Evolutionary conservation across 2,888 invertebrate species (phyloP).

Genomic region (Dynastes hyllus): DNA sequence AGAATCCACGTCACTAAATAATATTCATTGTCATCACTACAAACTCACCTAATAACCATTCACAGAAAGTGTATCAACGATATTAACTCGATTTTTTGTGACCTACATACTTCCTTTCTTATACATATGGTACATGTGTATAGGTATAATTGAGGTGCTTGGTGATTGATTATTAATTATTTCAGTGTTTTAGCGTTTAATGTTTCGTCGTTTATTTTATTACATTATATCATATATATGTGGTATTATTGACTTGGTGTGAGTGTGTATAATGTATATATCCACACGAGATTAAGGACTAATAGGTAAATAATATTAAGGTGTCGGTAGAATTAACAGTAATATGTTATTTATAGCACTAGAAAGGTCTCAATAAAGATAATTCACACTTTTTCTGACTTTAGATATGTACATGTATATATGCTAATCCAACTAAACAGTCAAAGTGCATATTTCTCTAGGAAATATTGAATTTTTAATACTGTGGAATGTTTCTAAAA

Average conservation of each 20-base stretch:
- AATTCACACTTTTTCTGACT: neutral
- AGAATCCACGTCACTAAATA: slow-evolving; percentile 37
- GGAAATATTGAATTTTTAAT: too few species aligned
- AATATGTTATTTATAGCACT: slow-evolving; percentile 7
- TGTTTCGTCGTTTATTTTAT: neutral
- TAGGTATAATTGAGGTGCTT: neutral
- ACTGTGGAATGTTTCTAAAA: too few species aligned
- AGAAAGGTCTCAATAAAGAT: neutral
- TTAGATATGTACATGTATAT: neutral
- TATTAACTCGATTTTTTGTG: slow-evolving; percentile 3
- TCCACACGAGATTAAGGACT: neutral
- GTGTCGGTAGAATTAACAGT: neutral
- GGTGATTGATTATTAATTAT: slow-evolving; percentile 12
- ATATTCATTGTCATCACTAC: neutral
- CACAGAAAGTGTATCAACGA: neutral
- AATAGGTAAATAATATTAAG: slow-evolving; percentile 5
- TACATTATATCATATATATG: neutral
- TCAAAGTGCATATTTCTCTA: too few species aligned
- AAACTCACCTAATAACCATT: slow-evolving; percentile 5
- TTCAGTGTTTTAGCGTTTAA: neutral
- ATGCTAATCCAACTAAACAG: too few species aligned
- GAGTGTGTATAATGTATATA: slow-evolving; percentile 17
- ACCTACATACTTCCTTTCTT: neutral
- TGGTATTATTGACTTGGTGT: slow-evolving; percentile 14
- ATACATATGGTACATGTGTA: neutral